Percentiles rank a stretch among this genome's conserved stretches.
These are phyloP conservation scores for Melanotaenia boesemani DNA, from an alignment of 2,797 vertebrate genomes.

Conservation along the genomic window DNA sequence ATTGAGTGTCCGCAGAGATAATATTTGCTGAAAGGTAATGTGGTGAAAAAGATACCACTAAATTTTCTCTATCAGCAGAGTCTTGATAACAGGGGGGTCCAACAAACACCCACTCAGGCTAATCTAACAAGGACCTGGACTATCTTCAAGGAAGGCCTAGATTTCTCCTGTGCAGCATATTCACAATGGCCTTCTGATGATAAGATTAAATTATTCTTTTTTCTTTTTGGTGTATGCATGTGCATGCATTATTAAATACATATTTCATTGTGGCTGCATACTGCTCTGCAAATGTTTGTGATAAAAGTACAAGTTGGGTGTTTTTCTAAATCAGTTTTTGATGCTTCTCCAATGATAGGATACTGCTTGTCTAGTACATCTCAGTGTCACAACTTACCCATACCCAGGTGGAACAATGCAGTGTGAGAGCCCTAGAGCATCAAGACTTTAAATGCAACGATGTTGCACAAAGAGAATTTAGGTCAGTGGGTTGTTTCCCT, in stretches of 20 bases:
- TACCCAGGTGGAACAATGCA: slow-evolving; percentile 31
- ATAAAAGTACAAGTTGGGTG: neutral
- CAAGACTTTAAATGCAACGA: slow-evolving; percentile 24
- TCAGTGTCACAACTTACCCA: neutral
- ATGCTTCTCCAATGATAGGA: slow-evolving; percentile 27
- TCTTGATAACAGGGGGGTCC: slow-evolving; percentile 12
- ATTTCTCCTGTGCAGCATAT: slow-evolving; percentile 52
- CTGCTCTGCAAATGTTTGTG: slow-evolving; percentile 3
- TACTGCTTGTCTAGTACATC: neutral
- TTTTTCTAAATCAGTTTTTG: no score
- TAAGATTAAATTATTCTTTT: slow-evolving; percentile 59
- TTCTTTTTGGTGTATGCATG: slow-evolving; percentile 12
- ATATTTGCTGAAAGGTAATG: neutral
- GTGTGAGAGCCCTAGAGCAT: neutral
- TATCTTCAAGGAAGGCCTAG: slow-evolving; percentile 53
- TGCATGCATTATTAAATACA: slow-evolving; percentile 18
- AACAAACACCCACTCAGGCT: slow-evolving; percentile 40
- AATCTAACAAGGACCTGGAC: slow-evolving; percentile 39
- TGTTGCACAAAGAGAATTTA: slow-evolving; percentile 62
- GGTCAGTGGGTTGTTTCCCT: slow-evolving; percentile 78
- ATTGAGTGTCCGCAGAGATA: slow-evolving; percentile 11
- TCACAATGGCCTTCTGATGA: slow-evolving; percentile 36
- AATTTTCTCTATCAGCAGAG: slow-evolving; percentile 30
- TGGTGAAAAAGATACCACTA: slow-evolving; percentile 26
- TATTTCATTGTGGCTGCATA: slow-evolving; percentile 6